Evolutionary conservation across 2,797 vertebrate genomes (phyloP), one percentile per base, ranked within the genome.

Genomic region (Dipus sagitta): DNA sequence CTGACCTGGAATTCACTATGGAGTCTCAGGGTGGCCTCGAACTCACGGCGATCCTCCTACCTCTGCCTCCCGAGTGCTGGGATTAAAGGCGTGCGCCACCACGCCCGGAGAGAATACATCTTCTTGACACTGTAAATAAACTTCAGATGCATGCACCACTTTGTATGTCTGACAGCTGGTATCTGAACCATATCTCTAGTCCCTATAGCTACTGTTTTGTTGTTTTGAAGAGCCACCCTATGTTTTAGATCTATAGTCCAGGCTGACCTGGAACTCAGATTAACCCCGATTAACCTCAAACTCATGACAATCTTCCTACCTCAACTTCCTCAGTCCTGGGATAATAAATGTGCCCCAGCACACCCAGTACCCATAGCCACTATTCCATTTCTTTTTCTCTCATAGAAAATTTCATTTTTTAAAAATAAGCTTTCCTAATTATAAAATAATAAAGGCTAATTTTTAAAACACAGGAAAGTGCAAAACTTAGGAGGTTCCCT

Each of bases 401-500:
- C 12, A 38, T 3, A 88, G 64, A 32, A 93, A 88, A 87, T 85
- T 60, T 82, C 42, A 65, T 28, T 75, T 79, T 74, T 47, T 10
- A n/a, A 76, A 91, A 92, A 76, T 60, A 23, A 86, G 58, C 17
- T 58, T 64, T 68, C 38, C 23, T 60, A 12, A 84, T 81, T n/a
- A 74, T 81, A 88, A 92, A 92, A 77, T 74, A 81, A 94, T 47
- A 84, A 81, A 82, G 67, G 60, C 58, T 91, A 70, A 87, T 87
- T 84, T 32, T 89, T 86, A 58, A 80, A 92, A 89, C n/a, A 58
- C 23, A 60, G 17, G 42, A 78, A 92, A 94, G 75, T 34, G 13
- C 21, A 74, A 88, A 34, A 85, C 71, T 32, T 78, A 89, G 70
- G 70, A 94, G 6, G 1, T 80, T 86, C 15, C 74, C 30, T 34